A percentile compares a stretch with the other conserved stretches of the same genome.
phyloP scores from a whole-genome alignment of 2,113 vertebrate species.

The Phoxinus phoxinus region DNA sequence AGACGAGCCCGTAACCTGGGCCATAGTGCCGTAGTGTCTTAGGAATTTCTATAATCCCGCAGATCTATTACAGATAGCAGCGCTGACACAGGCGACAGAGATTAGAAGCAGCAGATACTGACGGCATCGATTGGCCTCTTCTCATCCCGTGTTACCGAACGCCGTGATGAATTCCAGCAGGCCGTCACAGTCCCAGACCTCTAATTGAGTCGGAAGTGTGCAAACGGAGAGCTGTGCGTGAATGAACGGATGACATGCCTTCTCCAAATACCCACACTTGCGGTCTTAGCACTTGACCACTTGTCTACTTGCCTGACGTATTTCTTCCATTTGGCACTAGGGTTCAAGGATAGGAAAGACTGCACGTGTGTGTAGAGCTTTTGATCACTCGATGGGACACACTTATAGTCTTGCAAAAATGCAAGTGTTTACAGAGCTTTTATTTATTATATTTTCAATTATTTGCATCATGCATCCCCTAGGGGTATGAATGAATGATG shows the following conservation, averaged over 20 bases:
- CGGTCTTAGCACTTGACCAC: no score
- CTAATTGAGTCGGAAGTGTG: constrained; percentile 54
- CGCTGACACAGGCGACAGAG: constrained; percentile 77
- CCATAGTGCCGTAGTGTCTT: constrained; percentile 69
- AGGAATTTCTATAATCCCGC: constrained; percentile 76
- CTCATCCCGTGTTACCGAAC: constrained; percentile 73
- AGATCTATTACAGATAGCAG: constrained; percentile 82
- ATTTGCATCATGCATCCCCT: no score
- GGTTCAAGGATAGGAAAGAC: no score
- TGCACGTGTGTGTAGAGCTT: no score
- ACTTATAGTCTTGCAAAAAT: no score
- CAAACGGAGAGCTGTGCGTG: constrained; percentile 11
- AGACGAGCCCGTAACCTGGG: constrained; percentile 23
- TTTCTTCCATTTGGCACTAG: no score
- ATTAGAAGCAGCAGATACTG: constrained; percentile 79
- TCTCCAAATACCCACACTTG: no score
- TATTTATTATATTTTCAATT: no score
- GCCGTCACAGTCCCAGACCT: constrained; percentile 60
- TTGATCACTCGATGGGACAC: no score
- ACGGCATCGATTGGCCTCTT: constrained; percentile 77
- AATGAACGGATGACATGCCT: neutral
- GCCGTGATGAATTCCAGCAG: constrained; percentile 76
- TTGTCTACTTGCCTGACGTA: no score
- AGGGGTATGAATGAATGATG: no score
- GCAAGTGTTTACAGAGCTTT: no score